Percentiles rank a stretch among this genome's conserved stretches.
These are phyloP conservation scores for Psephotus haematonotus DNA, from an alignment of 2,113 vertebrate genomes.

Conservation along the genomic window DNA sequence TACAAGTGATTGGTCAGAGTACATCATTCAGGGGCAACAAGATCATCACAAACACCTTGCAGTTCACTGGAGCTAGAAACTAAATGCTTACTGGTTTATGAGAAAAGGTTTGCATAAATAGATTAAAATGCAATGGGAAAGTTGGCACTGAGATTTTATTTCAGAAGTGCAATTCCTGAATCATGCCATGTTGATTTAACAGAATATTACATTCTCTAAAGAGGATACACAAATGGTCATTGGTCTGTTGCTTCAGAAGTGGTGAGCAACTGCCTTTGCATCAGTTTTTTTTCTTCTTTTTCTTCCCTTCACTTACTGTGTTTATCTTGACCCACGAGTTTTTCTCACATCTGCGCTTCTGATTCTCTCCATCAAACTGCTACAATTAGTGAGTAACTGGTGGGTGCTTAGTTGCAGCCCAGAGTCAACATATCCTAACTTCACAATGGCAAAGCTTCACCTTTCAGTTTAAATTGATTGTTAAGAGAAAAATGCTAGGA, in stretches of 20 bases:
- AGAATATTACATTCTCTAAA: neutral
- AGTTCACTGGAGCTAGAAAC: neutral
- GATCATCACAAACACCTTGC: neutral
- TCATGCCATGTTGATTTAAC: neutral
- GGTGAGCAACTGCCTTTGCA: neutral
- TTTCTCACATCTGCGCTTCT: neutral
- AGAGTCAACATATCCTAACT: neutral
- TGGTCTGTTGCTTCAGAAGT: neutral
- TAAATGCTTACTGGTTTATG: neutral
- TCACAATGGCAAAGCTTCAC: neutral
- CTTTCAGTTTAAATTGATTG: neutral
- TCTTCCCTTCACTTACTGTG: neutral
- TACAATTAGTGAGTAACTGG: neutral
- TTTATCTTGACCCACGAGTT: neutral
- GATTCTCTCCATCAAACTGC: neutral
- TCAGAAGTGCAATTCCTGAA: neutral
- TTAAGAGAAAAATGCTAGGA: neutral
- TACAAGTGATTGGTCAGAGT: neutral
- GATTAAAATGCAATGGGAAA: neutral
- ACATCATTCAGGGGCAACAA: neutral
- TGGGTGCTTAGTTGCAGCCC: neutral
- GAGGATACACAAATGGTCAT: neutral
- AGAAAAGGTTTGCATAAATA: neutral
- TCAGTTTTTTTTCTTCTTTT: fast-evolving
- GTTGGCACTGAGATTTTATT: neutral